Evolutionary conservation across 2,113 vertebrate genomes (phyloP).

Genomic region (Lycaon pictus): DNA sequence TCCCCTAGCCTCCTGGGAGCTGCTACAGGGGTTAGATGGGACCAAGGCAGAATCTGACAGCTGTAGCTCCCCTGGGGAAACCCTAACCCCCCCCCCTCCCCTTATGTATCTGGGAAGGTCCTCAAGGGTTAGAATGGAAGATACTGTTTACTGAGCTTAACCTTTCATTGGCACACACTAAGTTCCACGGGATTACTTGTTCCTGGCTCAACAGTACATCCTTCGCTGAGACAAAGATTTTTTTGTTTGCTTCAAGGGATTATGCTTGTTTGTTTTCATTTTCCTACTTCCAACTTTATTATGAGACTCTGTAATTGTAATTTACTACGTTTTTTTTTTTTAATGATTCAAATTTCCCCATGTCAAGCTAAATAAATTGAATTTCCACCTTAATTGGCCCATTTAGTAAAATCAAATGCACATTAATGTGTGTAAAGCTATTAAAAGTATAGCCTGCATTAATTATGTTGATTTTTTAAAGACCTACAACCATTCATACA

Average conservation of each 20-base stretch:
- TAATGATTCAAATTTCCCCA: neutral
- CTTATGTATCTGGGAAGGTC: neutral
- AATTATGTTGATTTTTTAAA: slow-evolving; percentile 13
- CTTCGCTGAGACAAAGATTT: slow-evolving; percentile 11
- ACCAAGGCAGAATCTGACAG: neutral
- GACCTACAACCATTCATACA: neutral
- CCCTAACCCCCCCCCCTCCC: neutral
- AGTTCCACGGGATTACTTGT: neutral
- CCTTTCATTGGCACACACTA: neutral
- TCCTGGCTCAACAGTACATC: slow-evolving; percentile 1
- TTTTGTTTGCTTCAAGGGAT: neutral
- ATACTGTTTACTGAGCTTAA: slow-evolving; percentile 43
- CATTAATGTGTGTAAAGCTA: neutral
- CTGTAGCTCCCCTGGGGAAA: neutral
- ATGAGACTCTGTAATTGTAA: neutral
- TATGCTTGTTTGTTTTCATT: neutral
- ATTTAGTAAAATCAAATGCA: slow-evolving; percentile 27
- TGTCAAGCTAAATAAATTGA: slow-evolving; percentile 50
- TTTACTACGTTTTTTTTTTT: neutral
- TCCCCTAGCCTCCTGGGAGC: slow-evolving; percentile 38
- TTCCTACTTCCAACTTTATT: slow-evolving; percentile 25
- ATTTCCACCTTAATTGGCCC: slow-evolving; percentile 17
- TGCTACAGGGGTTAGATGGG: neutral
- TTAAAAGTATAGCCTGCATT: neutral
- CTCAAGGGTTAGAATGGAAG: neutral